Conservation (phyloP, 2,888 invertebrate genomes). For the Drosophila mimica region DNA sequence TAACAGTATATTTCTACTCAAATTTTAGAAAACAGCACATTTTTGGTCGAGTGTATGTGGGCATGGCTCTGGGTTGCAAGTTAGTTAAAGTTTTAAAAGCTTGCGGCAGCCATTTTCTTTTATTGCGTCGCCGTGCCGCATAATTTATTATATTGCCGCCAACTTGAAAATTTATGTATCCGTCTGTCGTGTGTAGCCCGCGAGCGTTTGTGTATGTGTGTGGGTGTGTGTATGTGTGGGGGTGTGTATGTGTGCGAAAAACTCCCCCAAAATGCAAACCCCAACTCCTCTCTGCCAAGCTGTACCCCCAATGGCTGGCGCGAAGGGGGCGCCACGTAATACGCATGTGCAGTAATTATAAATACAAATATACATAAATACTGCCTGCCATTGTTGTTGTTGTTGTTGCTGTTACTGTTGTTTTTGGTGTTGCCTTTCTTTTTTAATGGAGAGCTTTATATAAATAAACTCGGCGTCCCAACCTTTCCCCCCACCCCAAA, state of each 20-base stretch:
- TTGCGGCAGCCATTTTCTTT: constrained; percentile 68
- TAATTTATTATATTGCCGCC: constrained; percentile 74
- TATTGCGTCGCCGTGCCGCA: constrained; percentile 60
- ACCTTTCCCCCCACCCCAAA: constrained; percentile 8
- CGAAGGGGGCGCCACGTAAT: constrained; percentile 61
- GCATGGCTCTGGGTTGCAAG: constrained; percentile 19
- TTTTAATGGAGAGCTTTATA: constrained; percentile 82
- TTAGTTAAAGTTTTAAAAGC: constrained; percentile 51
- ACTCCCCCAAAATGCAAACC: constrained; percentile 65
- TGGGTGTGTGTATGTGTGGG: constrained; percentile 15
- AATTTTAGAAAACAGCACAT: too few relatives aligned
- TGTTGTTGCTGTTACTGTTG: constrained; percentile 3
- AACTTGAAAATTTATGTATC: constrained; percentile 81
- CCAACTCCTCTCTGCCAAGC: constrained; percentile 1
- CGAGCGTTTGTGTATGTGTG: constrained; percentile 8
- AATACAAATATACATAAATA: constrained; percentile 79
- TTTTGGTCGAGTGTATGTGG: constrained; percentile 2
- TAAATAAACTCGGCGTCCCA: constrained; percentile 73
- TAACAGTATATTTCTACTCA: too few relatives aligned
- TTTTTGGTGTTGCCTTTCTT: constrained; percentile 48
- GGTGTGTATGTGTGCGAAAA: constrained; percentile 44
- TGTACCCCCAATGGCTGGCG: background rate
- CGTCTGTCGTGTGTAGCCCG: constrained; percentile 39
- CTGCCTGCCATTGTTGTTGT: constrained; percentile 42
- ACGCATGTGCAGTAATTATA: constrained; percentile 85